Evolutionary conservation across 35 echinoderm and acorn worm genomes (phyloP).

Genomic region (Nesometra sesokonis): DNA sequence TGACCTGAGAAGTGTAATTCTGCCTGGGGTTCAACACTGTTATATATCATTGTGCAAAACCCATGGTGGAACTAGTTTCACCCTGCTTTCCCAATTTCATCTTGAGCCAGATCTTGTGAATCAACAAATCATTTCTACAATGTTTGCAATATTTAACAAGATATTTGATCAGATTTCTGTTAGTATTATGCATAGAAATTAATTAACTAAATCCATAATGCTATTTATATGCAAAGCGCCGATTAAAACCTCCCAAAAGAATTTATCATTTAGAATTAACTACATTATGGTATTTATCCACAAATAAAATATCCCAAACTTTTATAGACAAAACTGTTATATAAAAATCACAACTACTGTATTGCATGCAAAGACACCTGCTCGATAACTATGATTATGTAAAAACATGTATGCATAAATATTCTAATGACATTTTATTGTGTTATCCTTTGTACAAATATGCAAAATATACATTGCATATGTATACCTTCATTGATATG

Average conservation of each 20-base stretch:
- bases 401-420: not conserved
- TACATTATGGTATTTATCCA: not conserved
- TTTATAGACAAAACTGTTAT: not conserved
- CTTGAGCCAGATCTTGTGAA: too few relatives aligned
- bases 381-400: not conserved
- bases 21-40: too few relatives aligned
- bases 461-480: not conserved
- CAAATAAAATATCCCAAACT: not conserved
- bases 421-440: not conserved
- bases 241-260: too few relatives aligned
- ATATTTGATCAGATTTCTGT: not conserved
- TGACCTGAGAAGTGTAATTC: too few relatives aligned
- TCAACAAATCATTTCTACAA: too few relatives aligned
- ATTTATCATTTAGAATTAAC: too few relatives aligned
- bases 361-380: not conserved
- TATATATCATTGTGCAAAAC: too few relatives aligned
- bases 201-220: not conserved
- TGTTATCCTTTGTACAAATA: not conserved
- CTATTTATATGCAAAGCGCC: too few relatives aligned
- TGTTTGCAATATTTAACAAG: too few relatives aligned
- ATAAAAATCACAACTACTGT: not conserved
- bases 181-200: not conserved
- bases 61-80: too few relatives aligned
- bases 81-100: too few relatives aligned
- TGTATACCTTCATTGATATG: not conserved